Conservation (phyloP, 2,888 invertebrate genomes). For the Ophion ellenae region DNA sequence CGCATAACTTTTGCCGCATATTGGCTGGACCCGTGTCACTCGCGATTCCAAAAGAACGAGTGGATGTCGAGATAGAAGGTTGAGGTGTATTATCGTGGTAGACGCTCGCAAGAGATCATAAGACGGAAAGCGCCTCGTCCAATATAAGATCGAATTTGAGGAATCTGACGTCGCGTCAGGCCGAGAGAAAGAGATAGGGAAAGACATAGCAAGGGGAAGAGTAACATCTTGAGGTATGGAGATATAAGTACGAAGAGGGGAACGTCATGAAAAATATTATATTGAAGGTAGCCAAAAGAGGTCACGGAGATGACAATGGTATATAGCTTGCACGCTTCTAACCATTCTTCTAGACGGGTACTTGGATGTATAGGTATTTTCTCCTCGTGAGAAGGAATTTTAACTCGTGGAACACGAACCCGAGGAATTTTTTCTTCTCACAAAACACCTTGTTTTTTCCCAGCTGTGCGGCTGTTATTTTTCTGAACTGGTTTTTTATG, state of each 20-base stretch:
- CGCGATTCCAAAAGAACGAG: constrained; percentile 47
- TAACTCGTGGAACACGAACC: constrained; percentile 58
- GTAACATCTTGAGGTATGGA: constrained; percentile 4
- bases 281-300: constrained; percentile 52
- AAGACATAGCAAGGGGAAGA: constrained; percentile 21
- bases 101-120: constrained; percentile 41
- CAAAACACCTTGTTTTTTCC: neutral
- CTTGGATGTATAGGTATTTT: constrained; percentile 70
- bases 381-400: constrained; percentile 77
- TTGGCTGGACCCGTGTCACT: constrained; percentile 65
- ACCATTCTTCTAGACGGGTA: constrained; percentile 36
- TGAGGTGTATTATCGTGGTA: constrained; percentile 33
- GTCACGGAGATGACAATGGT: constrained; percentile 30
- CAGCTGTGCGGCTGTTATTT: neutral
- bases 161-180: constrained; percentile 27
- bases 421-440: neutral
- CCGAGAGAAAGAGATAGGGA: constrained; percentile 48
- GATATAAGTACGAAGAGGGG: constrained; percentile 4
- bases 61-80: constrained; percentile 19
- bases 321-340: constrained; percentile 3
- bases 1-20: constrained; percentile 76
- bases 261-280: constrained; percentile 40
- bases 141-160: constrained; percentile 72
- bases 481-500: neutral
- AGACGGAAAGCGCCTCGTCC: constrained; percentile 71